These are phyloP conservation scores for Cistogaster globosa DNA, from an alignment of 2,888 invertebrate genomes.

Conservation along the genomic window DNA sequence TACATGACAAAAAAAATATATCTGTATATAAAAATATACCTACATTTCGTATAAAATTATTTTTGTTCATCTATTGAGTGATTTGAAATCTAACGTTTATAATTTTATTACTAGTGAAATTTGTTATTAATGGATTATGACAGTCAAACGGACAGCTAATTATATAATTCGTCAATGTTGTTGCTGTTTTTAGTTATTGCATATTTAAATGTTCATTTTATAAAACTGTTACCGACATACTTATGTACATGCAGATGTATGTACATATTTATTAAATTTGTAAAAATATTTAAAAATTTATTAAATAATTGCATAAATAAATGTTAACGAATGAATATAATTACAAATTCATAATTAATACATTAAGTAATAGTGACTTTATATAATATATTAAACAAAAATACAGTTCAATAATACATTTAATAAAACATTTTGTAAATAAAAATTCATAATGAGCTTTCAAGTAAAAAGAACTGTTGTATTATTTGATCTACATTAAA, in stretches of 20 bases:
- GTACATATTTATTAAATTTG: not conserved
- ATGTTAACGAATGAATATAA: conserved; percentile 12
- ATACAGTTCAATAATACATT: conserved; percentile 11
- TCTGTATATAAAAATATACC: not conserved
- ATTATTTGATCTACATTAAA: not conserved
- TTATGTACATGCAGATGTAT: conserved; percentile 43
- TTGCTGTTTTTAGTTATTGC: conserved; percentile 71
- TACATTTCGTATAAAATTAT: not conserved
- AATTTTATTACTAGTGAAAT: conserved; percentile 53
- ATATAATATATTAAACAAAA: not conserved
- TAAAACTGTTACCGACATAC: conserved; percentile 75
- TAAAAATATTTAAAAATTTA: not conserved
- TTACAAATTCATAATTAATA: conserved; percentile 32
- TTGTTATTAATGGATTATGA: conserved; percentile 50
- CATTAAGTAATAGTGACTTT: conserved; percentile 38
- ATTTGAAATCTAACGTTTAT: conserved; percentile 13
- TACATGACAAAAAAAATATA: no score
- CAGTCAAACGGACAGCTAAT: not conserved
- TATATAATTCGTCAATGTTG: conserved; percentile 69
- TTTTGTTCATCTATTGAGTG: not conserved
- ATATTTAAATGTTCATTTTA: conserved; percentile 76
- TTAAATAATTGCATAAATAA: conserved; percentile 11
- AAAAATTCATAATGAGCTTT: conserved; percentile 67
- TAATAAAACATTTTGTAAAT: conserved; percentile 63
- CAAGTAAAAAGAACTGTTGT: conserved; percentile 1